Evolutionary conservation across 2,797 vertebrate species (phyloP).

Genomic region (Lepilemur septentrionalis): DNA sequence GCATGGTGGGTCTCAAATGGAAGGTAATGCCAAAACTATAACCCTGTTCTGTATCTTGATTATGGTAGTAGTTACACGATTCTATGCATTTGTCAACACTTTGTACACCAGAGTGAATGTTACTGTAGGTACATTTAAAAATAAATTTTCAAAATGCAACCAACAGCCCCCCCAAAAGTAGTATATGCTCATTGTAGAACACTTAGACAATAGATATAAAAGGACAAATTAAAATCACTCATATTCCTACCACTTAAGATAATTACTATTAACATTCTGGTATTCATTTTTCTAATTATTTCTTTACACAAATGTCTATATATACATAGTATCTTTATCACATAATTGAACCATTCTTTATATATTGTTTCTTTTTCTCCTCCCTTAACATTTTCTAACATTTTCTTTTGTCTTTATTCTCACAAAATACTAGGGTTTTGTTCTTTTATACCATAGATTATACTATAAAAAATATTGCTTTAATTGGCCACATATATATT

Average conservation of each 20-base stretch:
- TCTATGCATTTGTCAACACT: not conserved
- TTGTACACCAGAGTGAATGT: not conserved
- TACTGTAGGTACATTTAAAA: not conserved
- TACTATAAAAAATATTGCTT: not conserved
- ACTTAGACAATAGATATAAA: constrained; percentile 22
- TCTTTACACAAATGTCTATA: not conserved
- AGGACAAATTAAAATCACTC: not conserved
- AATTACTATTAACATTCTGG: not conserved
- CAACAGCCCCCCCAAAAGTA: not conserved
- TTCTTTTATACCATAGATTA: not conserved
- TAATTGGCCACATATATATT: not conserved
- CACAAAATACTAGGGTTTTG: not conserved
- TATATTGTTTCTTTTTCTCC: not conserved
- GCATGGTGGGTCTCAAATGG: not conserved
- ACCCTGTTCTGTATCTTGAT: not conserved
- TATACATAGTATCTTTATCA: not conserved
- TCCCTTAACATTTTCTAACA: not conserved
- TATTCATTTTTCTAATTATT: not conserved
- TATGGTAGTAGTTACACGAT: not conserved
- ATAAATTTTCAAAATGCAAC: constrained; percentile 30
- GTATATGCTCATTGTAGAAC: not conserved
- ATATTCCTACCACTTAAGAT: not conserved
- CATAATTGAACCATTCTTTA: not conserved
- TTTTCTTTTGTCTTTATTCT: not conserved
- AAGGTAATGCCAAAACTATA: not conserved